phyloP scores from a whole-genome alignment of 2,797 vertebrate species.

The Sorex maritimensis region DNA sequence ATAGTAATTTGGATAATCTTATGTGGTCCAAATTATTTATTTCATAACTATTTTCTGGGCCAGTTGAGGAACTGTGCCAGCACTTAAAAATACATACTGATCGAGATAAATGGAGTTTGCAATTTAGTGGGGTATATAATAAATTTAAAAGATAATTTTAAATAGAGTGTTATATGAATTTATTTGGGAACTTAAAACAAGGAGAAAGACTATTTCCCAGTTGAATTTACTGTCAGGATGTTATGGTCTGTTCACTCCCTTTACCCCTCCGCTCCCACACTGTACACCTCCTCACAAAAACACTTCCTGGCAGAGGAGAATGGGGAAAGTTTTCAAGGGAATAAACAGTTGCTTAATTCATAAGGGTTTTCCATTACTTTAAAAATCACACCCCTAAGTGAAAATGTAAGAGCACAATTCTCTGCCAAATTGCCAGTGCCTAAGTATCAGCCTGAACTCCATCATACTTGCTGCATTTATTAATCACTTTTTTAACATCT shows the following conservation, averaged over 20 bases:
- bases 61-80: too few relatives aligned
- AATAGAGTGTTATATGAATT: too few relatives aligned
- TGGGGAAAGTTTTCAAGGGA: background rate
- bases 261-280: background rate
- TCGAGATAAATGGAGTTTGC: too few relatives aligned
- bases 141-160: too few relatives aligned
- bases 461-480: background rate
- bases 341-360: constrained; percentile 18
- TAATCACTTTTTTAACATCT: background rate
- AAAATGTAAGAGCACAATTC: background rate
- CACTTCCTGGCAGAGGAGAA: background rate
- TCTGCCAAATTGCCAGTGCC: background rate
- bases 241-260: background rate
- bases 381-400: constrained; percentile 8
- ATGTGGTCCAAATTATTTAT: too few relatives aligned
- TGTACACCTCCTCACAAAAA: background rate
- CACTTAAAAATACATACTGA: too few relatives aligned
- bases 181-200: too few relatives aligned
- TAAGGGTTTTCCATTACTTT: constrained; percentile 33
- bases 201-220: too few relatives aligned
- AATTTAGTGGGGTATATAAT: too few relatives aligned
- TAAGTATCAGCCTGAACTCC: background rate
- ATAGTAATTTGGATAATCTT: too few relatives aligned
- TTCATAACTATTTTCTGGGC: too few relatives aligned
- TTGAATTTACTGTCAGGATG: too few relatives aligned